Evolutionary conservation across 1,140 invertebrate genomes (phyloP), one percentile per base, ranked within the genome.

Genomic region (Leptopilina boulardi): DNA sequence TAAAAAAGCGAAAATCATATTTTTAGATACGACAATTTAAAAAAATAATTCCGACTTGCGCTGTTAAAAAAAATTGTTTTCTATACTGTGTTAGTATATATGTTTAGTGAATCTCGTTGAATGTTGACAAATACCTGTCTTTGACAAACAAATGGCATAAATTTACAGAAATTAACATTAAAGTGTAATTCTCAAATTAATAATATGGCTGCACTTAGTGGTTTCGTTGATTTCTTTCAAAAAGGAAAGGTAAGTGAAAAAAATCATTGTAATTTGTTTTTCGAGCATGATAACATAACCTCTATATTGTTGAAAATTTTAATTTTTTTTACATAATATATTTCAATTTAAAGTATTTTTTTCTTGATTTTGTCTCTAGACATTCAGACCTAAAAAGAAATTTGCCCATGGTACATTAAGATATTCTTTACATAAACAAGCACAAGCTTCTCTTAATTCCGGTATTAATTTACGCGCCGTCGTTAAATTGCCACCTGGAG

Each of bases 351-450:
- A 70, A 34, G 51, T 76, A n/a, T 76, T 76, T 10, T 10, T 59
- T 47, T 26, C 44, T 70, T 73, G 30, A 54, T 47, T 72, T 38
- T 9, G 59, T 79, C 88, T 91, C 21, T 80, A 98, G 96, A 98
- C 97, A 34, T 98, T 98, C 87, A 91, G 96, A 56, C 97, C 97
- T 3, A 97, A 97, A 89, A 99, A 99, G 85, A 94, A 95, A 80
- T 98, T 99, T 91, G 94, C 96, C 77, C 95, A 96, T 71, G 98
- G 98, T 5, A 99, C 98, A 23, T 92, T 99, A 59, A 92, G 97
- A 66, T 98, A 98, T 90, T 97, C 97, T 59, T 92, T 99, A 19
- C 96, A 99, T 85, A 99, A 98, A 89, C 96, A 98, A 86, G 97
- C 97, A 1, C 96, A 98, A 91, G 98, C 98, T 26, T 98, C 97